phyloP scores from a whole-genome alignment of 2,797 vertebrate species.

The Chaetophractus vellerosus region DNA sequence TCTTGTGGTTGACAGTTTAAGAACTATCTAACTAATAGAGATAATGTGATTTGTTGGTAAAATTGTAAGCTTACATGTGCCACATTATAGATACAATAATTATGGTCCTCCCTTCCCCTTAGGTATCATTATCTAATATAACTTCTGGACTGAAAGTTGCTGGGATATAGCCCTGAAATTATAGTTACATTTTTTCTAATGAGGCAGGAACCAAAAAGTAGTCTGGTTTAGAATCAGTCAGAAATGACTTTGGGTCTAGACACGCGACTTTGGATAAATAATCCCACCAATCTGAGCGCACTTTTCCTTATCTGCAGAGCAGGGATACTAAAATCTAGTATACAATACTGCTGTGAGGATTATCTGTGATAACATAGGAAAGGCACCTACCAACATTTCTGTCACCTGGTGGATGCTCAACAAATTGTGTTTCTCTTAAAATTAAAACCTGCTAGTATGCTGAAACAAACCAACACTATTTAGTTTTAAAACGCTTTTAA shows the following conservation, averaged over 20 bases:
- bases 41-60: not conserved
- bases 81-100: not conserved
- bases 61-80: not conserved
- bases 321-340: not conserved
- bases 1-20: constrained; percentile 13
- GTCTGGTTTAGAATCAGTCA: not conserved
- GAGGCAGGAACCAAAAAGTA: not conserved
- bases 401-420: not conserved
- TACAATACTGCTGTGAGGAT: not conserved
- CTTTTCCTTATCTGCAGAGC: not conserved
- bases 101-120: not conserved
- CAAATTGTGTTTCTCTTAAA: constrained; percentile 23
- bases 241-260: not conserved
- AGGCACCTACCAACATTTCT: not conserved
- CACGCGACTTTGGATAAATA: not conserved
- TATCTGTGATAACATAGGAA: not conserved
- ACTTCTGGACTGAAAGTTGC: not conserved
- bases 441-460: constrained; percentile 44
- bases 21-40: not conserved
- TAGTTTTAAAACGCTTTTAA: constrained; percentile 59
- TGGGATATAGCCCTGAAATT: not conserved
- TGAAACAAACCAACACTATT: constrained; percentile 21
- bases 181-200: not conserved
- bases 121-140: constrained; percentile 9
- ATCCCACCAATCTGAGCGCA: not conserved